phyloP scores from a whole-genome alignment of 2,888 invertebrate species.

The Coremacera marginata region DNA sequence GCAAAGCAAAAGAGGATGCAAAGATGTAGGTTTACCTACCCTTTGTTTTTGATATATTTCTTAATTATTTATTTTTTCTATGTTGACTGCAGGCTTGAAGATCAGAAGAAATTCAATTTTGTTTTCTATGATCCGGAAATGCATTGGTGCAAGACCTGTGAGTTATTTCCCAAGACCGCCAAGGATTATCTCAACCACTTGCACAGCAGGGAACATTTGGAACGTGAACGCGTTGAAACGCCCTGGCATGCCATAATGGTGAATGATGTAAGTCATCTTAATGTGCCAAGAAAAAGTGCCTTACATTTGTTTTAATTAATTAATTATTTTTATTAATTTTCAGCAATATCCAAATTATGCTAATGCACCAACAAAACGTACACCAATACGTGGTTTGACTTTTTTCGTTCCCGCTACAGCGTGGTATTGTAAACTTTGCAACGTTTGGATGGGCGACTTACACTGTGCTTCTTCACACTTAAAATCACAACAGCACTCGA shows the following conservation, averaged over 20 bases:
- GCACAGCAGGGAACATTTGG: constrained; percentile 81
- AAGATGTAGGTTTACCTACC: constrained; percentile 8
- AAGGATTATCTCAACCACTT: constrained; percentile 88
- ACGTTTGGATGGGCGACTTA: constrained; percentile 88
- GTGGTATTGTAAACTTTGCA: constrained; percentile 91
- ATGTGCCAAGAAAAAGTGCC: background rate
- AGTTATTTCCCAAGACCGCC: constrained; percentile 87
- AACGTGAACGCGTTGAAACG: constrained; percentile 63
- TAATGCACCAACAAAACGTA: constrained; percentile 80
- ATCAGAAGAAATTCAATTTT: constrained; percentile 74
- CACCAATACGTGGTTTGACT: constrained; percentile 87
- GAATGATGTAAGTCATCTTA: constrained; percentile 57
- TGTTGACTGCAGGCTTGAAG: constrained; percentile 44
- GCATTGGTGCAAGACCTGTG: constrained; percentile 91
- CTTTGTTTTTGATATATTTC: background rate
- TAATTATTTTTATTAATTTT: constrained; percentile 15
- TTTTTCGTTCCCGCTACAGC: constrained; percentile 89
- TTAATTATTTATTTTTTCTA: background rate
- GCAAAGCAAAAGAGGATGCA: constrained; percentile 24
- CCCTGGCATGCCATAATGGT: constrained; percentile 66
- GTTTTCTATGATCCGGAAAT: constrained; percentile 90
- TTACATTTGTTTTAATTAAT: background rate
- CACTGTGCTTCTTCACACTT: constrained; percentile 90
- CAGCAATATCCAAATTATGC: constrained; percentile 77
- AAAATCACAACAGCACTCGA: constrained; percentile 83